Percentiles rank a stretch among this genome's conserved stretches.
Evolutionary conservation across 2,888 invertebrate species (phyloP).

Genomic region (Mythimna albipuncta): DNA sequence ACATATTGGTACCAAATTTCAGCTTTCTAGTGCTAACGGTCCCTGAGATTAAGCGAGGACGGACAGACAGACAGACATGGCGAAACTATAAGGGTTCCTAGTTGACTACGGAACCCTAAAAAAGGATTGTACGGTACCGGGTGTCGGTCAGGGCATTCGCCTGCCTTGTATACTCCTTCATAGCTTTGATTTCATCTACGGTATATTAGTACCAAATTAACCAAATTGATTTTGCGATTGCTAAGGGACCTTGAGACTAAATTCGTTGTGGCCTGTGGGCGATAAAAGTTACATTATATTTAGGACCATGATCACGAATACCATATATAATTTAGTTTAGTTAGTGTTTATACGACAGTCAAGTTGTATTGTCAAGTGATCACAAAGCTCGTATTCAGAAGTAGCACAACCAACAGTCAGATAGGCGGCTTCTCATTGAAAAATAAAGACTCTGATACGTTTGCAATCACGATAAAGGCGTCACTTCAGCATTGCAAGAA

Average conservation of each 20-base stretch:
- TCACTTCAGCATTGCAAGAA: slow-evolving; percentile 3
- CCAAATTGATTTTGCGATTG: slow-evolving; percentile 16
- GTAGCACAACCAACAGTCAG: neutral
- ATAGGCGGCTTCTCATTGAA: neutral
- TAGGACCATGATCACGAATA: neutral
- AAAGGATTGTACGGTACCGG: too few relatives aligned
- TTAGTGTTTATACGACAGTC: neutral
- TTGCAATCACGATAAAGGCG: neutral
- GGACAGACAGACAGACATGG: too few relatives aligned
- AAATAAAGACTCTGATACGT: neutral
- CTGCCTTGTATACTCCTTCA: neutral
- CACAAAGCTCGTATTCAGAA: neutral
- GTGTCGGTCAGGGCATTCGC: neutral
- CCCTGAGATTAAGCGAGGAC: too few relatives aligned
- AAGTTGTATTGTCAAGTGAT: neutral
- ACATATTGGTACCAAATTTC: too few relatives aligned
- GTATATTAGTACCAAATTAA: neutral
- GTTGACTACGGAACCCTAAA: too few relatives aligned
- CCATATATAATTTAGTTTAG: neutral
- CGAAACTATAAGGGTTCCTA: too few relatives aligned
- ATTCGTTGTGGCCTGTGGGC: too few relatives aligned
- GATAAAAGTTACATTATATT: slow-evolving; percentile 3
- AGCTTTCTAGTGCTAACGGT: too few relatives aligned
- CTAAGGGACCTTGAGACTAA: slow-evolving; percentile 9
- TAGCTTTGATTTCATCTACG: neutral